Evolutionary conservation across 2,888 invertebrate species (phyloP), one percentile per base, ranked within the genome.

Genomic region (Cylindroiulus punctatus): DNA sequence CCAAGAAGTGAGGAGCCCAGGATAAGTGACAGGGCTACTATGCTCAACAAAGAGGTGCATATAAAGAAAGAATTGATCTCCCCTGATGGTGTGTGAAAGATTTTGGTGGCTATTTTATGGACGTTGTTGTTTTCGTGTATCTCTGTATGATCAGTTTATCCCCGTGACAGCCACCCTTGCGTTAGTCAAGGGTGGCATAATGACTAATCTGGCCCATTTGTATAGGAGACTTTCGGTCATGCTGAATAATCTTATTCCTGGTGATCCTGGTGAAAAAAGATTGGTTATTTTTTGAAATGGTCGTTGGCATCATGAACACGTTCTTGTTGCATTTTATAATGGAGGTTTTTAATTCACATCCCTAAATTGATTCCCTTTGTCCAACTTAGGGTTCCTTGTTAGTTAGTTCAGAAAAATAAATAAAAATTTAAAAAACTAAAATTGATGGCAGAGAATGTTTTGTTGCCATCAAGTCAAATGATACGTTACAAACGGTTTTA

Each of bases 21-120:
- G 30, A 76, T 14, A 30, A 76, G 30, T 76, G 76, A 76, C 17
- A 4, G 8, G 30, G 76, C 30, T 30, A 14, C 76, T 10, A 14
- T 76, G 76, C 76, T 76, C 76, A 76, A 30, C 30, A 76, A 26
- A 14, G 76, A 76, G 76, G 30, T 76, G 17, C 76, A 76, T 26
- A 76, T 76, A 17, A 76, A 76, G 76, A 76, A 76, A 76, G 76
- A 76, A 76, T 32, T 76, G 30, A 76, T 76, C 76, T 76, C 76
- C 14, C 76, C 76, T 5, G 76, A 76, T 30, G 76, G 76, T 76
- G 76, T 76, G 76, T 76, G 76, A 76, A 30, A 10, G 17, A 30
- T 76, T 30, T 26, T 30, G 52, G 52, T n/a, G 3, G 52, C n/a
- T 52, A n/a, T n/a, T n/a, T n/a, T 52, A n/a, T n/a, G 52, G 52